phyloP scores from a whole-genome alignment of 2,797 vertebrate genomes.

The Clarias fuscus region DNA sequence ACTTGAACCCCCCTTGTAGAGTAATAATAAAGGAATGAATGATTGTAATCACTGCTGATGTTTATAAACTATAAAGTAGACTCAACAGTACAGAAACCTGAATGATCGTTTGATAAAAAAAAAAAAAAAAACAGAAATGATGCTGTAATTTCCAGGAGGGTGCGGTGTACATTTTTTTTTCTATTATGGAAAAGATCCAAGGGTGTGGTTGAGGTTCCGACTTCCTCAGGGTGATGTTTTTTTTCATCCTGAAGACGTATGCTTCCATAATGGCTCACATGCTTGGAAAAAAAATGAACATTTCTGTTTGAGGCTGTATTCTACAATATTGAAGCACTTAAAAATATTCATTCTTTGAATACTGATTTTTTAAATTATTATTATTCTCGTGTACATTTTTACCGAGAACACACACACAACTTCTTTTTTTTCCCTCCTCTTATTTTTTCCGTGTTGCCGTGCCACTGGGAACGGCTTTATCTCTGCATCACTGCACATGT shows the following conservation, averaged over 20 bases:
- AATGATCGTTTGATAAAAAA: not conserved
- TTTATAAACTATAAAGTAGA: constrained; percentile 5
- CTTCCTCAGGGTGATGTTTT: constrained; percentile 40
- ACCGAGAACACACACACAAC: not conserved
- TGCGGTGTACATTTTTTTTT: constrained; percentile 6
- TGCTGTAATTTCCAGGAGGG: not conserved
- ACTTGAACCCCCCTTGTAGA: no score
- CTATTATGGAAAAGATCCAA: constrained; percentile 37
- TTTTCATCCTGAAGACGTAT: constrained; percentile 19
- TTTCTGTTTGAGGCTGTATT: not conserved
- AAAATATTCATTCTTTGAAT: not conserved
- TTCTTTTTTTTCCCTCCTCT: no score
- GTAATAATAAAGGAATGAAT: no score
- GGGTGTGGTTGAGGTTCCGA: constrained; percentile 39
- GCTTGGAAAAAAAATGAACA: not conserved
- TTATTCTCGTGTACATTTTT: not conserved
- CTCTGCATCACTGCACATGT: constrained; percentile 23
- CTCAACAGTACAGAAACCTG: not conserved
- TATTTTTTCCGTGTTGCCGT: not conserved
- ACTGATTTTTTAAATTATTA: not conserved
- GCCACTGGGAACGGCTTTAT: not conserved
- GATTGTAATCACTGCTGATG: not conserved
- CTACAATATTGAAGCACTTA: not conserved
- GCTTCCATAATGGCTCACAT: not conserved
- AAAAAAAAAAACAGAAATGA: not conserved